Evolutionary conservation across 2,888 invertebrate species (phyloP), one percentile per base, ranked within the genome.

Genomic region (Pammene fasciana): DNA sequence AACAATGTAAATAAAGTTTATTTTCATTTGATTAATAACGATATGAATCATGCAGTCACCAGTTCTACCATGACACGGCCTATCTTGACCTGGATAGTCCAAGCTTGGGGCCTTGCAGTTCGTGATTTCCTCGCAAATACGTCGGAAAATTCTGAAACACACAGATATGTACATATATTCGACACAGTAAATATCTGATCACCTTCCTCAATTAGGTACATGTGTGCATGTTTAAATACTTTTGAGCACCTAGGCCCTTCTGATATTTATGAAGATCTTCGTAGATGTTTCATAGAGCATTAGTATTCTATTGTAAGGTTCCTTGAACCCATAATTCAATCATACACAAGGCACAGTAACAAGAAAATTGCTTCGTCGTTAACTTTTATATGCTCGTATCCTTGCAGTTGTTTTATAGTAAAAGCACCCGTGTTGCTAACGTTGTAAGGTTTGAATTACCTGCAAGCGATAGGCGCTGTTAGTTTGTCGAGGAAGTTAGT

Each of bases 1-100:
- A 64, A 41, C 55, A 65, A 13, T 48, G 65, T 56, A 54, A 50
- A 38, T 13, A 14, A 45, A 45, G 55, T 65, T 65, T 56, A 46
- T 65, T 13, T 14, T 9, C 14, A n/a, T 38, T 38, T 52, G 26
- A 52, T 26, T 52, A 10, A 26, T 52, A 52, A 38, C 6, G 4
- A 26, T 26, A 26, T 3, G 26, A 26, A 26, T 26, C 4, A 26
- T 26, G 4, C 26, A 26, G 26, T 26, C 26, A 26, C 26, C 26
- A 26, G 26, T 26, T 26, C 2, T 26, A 26, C 26, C n/a, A n/a
- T n/a, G 26, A 26, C 26, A 26, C 26, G 26, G 26, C 26, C 26
- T 26, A 26, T 26, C 4, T 26, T 26, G 26, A 26, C 26, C 26
- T 26, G 4, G n/a, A n/a, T n/a, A 26, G 26, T 26, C 26, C 26